Conservation (phyloP, 2,888 invertebrate species). For the Chaetogeoica ovagalla region DNA sequence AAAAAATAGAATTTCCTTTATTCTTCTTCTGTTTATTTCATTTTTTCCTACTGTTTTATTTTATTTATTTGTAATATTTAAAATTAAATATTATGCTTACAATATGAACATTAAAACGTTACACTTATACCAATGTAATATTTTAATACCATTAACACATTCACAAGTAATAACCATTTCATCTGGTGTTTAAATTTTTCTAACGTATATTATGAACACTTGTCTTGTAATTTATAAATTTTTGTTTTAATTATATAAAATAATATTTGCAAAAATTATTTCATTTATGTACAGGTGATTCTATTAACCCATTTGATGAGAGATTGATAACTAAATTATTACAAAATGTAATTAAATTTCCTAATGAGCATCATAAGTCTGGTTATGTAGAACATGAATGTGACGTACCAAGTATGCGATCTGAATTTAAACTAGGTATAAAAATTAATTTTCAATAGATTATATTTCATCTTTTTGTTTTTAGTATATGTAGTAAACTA, state of each 20-base stretch:
- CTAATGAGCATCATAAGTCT: conserved; percentile 63
- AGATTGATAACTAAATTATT: conserved; percentile 71
- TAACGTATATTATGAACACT: too few species aligned
- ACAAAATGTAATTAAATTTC: conserved; percentile 70
- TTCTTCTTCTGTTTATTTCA: too few species aligned
- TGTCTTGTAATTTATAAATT: too few species aligned
- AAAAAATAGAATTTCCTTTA: too few species aligned
- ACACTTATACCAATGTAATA: too few species aligned
- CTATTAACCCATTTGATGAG: conserved; percentile 79
- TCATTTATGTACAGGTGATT: conserved; percentile 24
- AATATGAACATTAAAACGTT: too few species aligned
- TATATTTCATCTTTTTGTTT: neutral
- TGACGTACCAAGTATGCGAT: conserved; percentile 60
- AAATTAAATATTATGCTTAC: too few species aligned
- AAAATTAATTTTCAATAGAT: neutral
- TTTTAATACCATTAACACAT: too few species aligned
- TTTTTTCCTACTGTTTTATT: too few species aligned
- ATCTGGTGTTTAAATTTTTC: too few species aligned
- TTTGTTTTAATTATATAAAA: too few species aligned
- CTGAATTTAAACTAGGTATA: conserved; percentile 60
- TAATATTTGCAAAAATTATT: neutral
- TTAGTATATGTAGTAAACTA: neutral
- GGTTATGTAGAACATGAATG: conserved; percentile 60
- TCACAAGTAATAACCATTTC: too few species aligned
- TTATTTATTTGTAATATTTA: neutral